Evolutionary conservation across 2,888 invertebrate species (phyloP), one percentile per base, ranked within the genome.

Genomic region (Andrena bucephala): DNA sequence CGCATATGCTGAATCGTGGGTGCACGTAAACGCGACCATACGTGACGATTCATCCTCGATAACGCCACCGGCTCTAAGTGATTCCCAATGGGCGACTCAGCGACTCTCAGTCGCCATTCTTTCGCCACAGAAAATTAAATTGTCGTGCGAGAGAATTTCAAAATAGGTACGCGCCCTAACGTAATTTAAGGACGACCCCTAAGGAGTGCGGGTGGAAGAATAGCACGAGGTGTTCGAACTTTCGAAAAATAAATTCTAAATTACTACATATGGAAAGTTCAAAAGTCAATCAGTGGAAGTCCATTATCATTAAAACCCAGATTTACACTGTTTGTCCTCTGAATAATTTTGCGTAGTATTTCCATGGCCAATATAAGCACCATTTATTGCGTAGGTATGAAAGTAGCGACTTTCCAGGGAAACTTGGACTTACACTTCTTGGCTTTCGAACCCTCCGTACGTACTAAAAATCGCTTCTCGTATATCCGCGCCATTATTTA

Each of bases 11-110:
- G 50, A 52, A 52, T 33, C 27, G 60, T 50, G 42, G 57, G 33
- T 42, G 10, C 66, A 48, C 63, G 68, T 75, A 79, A 75, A 76
- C n/a, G 63, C 76, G 63, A 48, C 59, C 63, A 76, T 67, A 73
- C 67, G 33, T 27, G 63, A 69, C 54, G 69, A 76, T 29, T 70
- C 48, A 60, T 36, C 50, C 50, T 59, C 59, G 72, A 77, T 77
- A 72, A 77, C 36, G 72, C 54, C 52, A 65, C 48, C 54, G 71
- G 54, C 24, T 48, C 42, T 48, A 71, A 71, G 72, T 65, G 72
- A 72, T 72, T 65, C 72, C 72, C 72, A 65, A 77, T 77, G 71
- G 42, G 20, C 54, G 29, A 6, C 6, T 10, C 76, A 65, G 63
- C 7, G 72, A 24, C 6, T 31, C 76, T 71, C 76, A 57, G 54